Evolutionary conservation across 2,797 vertebrate genomes (phyloP), one percentile per base, ranked within the genome.

Genomic region (Danio tinwini): DNA sequence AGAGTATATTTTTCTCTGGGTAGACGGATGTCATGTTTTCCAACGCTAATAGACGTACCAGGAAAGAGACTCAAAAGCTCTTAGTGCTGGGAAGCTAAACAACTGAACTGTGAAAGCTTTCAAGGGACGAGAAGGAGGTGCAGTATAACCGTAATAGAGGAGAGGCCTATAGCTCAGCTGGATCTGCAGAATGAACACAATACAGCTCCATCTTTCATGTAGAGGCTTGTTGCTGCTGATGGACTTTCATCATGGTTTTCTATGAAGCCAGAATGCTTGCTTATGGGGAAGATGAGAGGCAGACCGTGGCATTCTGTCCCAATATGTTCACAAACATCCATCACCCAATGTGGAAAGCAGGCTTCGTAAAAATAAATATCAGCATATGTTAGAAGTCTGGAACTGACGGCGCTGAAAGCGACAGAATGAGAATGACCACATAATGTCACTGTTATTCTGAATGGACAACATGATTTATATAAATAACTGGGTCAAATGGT

Each of bases 21-120:
- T 39, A 71, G 68, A 80, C 49, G 64, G 72, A 73, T 61, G 69
- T 64, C 59, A 80, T 73, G 69, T 56, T 80, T 72, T 56, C 40
- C 40, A 47, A 16, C 49, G 52, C 39, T 73, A 47, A 65, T 73
- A 64, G 59, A 80, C 63, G 69, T 64, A 59, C 61, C 78, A 47
- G 40, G 59, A 56, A 21, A 80, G 78, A 17, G 61, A 64, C 52
- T 65, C 19, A 7, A 56, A 53, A 19, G 77, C 77, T 80, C 69
- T 73, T 19, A 73, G 77, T 56, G 69, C 77, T 63, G 59, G 59
- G 64, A 80, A 80, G 69, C 77, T 55, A 65, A 80, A 17, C 77
- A 64, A 64, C 58, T 56, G 78, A 64, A 65, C 78, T 80, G 69
- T 80, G 61, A 80, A 80, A 80, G 78, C 78, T 80, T 80, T 80